Conservation (phyloP, 2,888 invertebrate genomes). For the Hartigia nigra region DNA sequence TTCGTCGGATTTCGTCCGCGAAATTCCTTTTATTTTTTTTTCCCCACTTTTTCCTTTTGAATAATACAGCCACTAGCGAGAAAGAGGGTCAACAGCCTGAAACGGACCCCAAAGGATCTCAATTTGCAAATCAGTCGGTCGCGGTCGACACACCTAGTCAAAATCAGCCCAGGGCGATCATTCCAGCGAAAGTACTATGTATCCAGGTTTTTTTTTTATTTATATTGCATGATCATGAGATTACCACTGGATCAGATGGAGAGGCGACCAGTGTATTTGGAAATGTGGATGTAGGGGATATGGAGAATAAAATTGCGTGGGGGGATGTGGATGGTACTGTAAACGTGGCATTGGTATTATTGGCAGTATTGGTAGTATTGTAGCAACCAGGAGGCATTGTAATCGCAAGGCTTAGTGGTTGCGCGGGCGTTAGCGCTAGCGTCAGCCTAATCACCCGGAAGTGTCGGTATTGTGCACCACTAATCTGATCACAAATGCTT, state of each 20-base stretch:
- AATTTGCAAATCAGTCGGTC: not conserved
- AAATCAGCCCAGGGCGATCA: not conserved
- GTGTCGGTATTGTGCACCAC: constrained; percentile 46
- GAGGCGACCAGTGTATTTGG: not conserved
- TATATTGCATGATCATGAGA: not conserved
- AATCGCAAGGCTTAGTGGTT: constrained; percentile 30
- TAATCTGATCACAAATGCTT: constrained; percentile 54
- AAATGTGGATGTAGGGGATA: not conserved
- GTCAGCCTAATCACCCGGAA: constrained; percentile 52
- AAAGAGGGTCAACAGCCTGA: not conserved
- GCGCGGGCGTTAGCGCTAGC: constrained; percentile 17
- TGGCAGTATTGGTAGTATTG: constrained; percentile 23
- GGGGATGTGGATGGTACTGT: not conserved
- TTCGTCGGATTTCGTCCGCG: constrained; percentile 17
- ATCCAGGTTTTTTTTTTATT: not conserved
- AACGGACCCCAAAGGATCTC: not conserved
- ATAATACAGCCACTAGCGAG: constrained; percentile 2
- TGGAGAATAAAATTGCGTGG: not conserved
- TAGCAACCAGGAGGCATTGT: constrained; percentile 33
- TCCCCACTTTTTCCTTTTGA: not conserved
- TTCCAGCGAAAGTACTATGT: not conserved
- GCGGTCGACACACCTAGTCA: not conserved
- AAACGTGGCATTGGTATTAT: not conserved
- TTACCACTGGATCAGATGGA: not conserved
- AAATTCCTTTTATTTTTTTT: constrained; percentile 20